Percentiles rank a stretch among this genome's conserved stretches.
These are phyloP conservation scores for Odontomyia ornata DNA, from an alignment of 2,888 invertebrate genomes.

Conservation along the genomic window DNA sequence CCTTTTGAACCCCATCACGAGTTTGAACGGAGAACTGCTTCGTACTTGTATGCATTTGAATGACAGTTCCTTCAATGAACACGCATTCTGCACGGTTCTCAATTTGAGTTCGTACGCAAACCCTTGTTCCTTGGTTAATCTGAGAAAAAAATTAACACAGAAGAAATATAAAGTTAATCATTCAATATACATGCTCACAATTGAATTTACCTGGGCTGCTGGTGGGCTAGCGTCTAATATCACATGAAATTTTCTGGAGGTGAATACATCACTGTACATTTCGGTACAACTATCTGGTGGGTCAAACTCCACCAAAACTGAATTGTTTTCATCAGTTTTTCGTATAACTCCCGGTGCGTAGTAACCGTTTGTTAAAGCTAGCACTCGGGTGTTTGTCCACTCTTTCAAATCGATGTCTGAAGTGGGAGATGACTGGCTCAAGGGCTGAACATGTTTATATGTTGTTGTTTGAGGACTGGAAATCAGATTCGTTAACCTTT, in stretches of 20 bases:
- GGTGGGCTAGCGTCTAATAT: conserved; percentile 94
- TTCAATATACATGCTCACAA: background rate
- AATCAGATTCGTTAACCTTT: conserved; percentile 4
- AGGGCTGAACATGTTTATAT: conserved; percentile 6
- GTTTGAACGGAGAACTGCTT: conserved; percentile 75
- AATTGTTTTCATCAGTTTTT: conserved; percentile 71
- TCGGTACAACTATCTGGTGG: conserved; percentile 75
- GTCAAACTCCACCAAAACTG: conserved; percentile 85
- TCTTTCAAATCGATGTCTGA: conserved; percentile 84
- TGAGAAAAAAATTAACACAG: conserved; percentile 61
- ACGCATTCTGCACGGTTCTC: conserved; percentile 75
- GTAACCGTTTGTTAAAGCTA: conserved; percentile 84
- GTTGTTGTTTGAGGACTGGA: conserved; percentile 30
- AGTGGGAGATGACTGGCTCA: conserved; percentile 21
- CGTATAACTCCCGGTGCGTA: conserved; percentile 91
- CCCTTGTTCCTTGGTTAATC: conserved; percentile 79
- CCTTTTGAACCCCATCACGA: conserved; percentile 62
- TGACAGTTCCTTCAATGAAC: conserved; percentile 87
- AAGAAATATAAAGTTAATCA: background rate
- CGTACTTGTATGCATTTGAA: conserved; percentile 73
- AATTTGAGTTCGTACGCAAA: conserved; percentile 77
- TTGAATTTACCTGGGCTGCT: conserved; percentile 73
- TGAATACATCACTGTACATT: conserved; percentile 80
- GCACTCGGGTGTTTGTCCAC: conserved; percentile 91
- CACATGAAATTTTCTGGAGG: conserved; percentile 82